Evolutionary conservation across 2,888 invertebrate genomes (phyloP).

Genomic region (Orchesellides sinensis): DNA sequence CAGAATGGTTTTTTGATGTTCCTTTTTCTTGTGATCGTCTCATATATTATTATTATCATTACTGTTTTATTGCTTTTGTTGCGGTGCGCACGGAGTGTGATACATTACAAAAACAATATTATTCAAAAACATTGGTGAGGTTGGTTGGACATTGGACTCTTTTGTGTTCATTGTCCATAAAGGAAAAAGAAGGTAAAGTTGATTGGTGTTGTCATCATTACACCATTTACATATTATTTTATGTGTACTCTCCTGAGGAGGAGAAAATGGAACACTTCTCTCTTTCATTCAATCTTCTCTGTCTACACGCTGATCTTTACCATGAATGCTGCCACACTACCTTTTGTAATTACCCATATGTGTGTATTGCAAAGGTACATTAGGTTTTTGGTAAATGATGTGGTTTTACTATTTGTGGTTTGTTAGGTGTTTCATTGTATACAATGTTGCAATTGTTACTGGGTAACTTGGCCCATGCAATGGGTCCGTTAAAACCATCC

Average conservation of each 20-base stretch:
- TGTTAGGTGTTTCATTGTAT: too few relatives aligned
- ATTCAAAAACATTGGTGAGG: constrained; percentile 26
- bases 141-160: constrained; percentile 44
- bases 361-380: constrained; percentile 10
- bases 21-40: constrained; percentile 31
- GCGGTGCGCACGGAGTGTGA: constrained; percentile 40
- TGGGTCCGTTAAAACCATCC: too few relatives aligned
- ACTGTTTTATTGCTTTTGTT: constrained; percentile 48
- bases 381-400: constrained; percentile 17
- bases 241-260: constrained; percentile 50
- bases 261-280: constrained; percentile 46
- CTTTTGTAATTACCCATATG: constrained; percentile 17
- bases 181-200: constrained; percentile 15
- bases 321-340: constrained; percentile 25
- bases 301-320: constrained; percentile 10
- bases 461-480: too few relatives aligned
- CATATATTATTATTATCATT: constrained; percentile 47
- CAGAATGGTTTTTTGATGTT: constrained; percentile 20
- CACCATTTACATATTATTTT: too few relatives aligned
- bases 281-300: not conserved
- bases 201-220: constrained; percentile 48
- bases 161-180: constrained; percentile 50
- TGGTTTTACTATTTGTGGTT: constrained; percentile 6
- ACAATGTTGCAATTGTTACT: too few relatives aligned
- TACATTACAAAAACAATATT: constrained; percentile 54